Conservation (phyloP, 2,888 invertebrate genomes). For the Oscheius myriophilus region DNA sequence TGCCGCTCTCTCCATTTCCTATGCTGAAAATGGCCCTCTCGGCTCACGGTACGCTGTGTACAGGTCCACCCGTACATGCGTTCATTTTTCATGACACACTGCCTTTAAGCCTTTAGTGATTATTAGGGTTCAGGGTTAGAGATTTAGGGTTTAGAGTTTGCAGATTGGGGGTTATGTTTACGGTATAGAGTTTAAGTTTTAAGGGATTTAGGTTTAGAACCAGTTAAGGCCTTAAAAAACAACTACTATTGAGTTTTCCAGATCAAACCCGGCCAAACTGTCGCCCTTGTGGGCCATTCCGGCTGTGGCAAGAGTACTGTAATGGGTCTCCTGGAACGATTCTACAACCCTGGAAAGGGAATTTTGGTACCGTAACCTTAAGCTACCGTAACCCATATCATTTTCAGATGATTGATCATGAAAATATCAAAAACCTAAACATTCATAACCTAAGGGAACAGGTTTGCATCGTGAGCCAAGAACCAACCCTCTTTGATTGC, state of each 20-base stretch:
- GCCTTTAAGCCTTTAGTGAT: too few relatives aligned
- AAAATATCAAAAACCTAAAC: constrained; percentile 79
- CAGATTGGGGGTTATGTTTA: too few relatives aligned
- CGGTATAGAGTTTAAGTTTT: too few relatives aligned
- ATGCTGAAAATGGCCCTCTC: too few relatives aligned
- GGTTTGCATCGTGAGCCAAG: constrained; percentile 62
- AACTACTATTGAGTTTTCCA: too few relatives aligned
- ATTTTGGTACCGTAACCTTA: constrained; percentile 77
- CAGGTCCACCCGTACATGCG: too few relatives aligned
- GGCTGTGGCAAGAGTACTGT: constrained; percentile 72
- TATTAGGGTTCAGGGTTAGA: too few relatives aligned
- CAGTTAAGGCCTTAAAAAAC: too few relatives aligned
- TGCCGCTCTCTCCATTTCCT: too few relatives aligned
- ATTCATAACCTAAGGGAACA: constrained; percentile 80
- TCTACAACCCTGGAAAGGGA: constrained; percentile 83
- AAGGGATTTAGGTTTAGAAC: too few relatives aligned
- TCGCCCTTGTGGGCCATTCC: constrained; percentile 67
- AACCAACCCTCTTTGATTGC: constrained; percentile 61
- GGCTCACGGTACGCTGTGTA: too few relatives aligned
- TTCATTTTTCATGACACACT: too few relatives aligned
- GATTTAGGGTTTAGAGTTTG: background rate
- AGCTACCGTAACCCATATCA: background rate
- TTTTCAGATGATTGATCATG: constrained; percentile 73
- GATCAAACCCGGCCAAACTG: constrained; percentile 60
- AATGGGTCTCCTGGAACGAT: constrained; percentile 79